Base-by-base conservation (phyloP, 35 echinoderm and acorn worm species). In the Apostichopus parvimensis region DNA sequence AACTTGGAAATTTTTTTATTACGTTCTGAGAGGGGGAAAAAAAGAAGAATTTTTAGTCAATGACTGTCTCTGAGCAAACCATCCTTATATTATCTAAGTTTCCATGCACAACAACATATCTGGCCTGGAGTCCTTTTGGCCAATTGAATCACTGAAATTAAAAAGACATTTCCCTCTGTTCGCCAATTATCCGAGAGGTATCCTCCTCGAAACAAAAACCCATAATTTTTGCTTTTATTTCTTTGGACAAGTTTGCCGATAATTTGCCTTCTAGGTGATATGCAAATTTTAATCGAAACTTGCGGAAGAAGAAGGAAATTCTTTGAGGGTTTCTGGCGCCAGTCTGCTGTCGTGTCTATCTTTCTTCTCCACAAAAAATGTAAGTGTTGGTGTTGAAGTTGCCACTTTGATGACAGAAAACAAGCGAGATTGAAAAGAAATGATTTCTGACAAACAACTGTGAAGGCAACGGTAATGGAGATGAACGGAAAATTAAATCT, bases 241-340 rank as follows among this genome's bases (percentile, higher is more conserved):
- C 71, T 6, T 18, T 18, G 20, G 71, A 75, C 7, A 75, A 18
- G 71, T 75, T 73, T 75, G 55, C 13, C 24, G 22, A 56, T 45
- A 84, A 58, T 84, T 84, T 84, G 54, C 57, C 81, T 84, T 84
- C 81, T n/a, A 84, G 81, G 54, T 84, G 81, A 58, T 84, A 84
- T 84, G 81, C 81, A 84, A 84, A 84, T 84, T 84, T 84, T 84
- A 84, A 84, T 84, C 81, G 81, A 84, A 84, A 84, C 81, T 58
- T 84, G 81, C 57, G 54, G 81, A 59, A 17, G 57, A 25, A 59
- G 57, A 20, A 84, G 55, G 81, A 20, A 58, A 84, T 84, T 60
- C 52, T 59, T 84, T 84, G 81, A 84, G 81, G 81, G 81, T 84
- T 24, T 84, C 53, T 84, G 81, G 81, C 81, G 81, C 18, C 81